Percentiles rank a stretch among this genome's conserved stretches.
phyloP scores from a whole-genome alignment of 2,888 invertebrate species.

The Charanyca ferruginea region DNA sequence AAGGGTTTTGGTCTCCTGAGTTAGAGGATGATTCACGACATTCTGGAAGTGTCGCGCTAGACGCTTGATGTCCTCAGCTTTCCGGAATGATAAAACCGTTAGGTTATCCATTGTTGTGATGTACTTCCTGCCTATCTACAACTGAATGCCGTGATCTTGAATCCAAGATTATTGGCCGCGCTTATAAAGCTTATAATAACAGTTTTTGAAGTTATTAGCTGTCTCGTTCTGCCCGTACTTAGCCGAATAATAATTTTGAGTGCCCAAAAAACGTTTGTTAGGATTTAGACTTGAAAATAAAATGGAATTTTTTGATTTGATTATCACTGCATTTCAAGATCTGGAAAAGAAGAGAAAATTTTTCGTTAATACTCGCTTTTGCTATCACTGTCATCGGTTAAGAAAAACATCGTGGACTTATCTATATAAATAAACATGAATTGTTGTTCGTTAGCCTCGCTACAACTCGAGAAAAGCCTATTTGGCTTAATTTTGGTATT shows the following conservation, averaged over 20 bases:
- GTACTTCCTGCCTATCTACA: slow-evolving; percentile 67
- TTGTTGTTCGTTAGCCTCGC: too few relatives aligned
- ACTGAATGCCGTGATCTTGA: slow-evolving; percentile 66
- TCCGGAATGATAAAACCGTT: slow-evolving; percentile 84
- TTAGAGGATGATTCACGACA: slow-evolving; percentile 80
- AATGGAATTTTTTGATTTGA: slow-evolving; percentile 68
- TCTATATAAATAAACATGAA: too few relatives aligned
- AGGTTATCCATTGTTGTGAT: slow-evolving; percentile 77
- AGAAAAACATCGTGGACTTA: too few relatives aligned
- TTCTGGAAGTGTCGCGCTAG: slow-evolving; percentile 82
- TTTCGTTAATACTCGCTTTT: slow-evolving; percentile 37
- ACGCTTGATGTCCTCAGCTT: slow-evolving; percentile 83
- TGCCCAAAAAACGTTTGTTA: slow-evolving; percentile 68
- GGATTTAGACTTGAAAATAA: slow-evolving; percentile 73
- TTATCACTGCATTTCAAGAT: slow-evolving; percentile 89
- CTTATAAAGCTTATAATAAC: slow-evolving; percentile 60
- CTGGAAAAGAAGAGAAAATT: slow-evolving; percentile 78
- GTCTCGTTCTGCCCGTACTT: slow-evolving; percentile 64
- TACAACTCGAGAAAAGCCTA: too few relatives aligned
- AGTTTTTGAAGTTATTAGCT: slow-evolving; percentile 52
- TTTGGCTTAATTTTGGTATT: too few relatives aligned
- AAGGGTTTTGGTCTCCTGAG: slow-evolving; percentile 76
- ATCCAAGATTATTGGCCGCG: slow-evolving; percentile 59
- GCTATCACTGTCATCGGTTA: too few relatives aligned
- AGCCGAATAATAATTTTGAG: slow-evolving; percentile 54